Conservation (phyloP, 2,113 vertebrate genomes). For the Phycodurus eques region DNA sequence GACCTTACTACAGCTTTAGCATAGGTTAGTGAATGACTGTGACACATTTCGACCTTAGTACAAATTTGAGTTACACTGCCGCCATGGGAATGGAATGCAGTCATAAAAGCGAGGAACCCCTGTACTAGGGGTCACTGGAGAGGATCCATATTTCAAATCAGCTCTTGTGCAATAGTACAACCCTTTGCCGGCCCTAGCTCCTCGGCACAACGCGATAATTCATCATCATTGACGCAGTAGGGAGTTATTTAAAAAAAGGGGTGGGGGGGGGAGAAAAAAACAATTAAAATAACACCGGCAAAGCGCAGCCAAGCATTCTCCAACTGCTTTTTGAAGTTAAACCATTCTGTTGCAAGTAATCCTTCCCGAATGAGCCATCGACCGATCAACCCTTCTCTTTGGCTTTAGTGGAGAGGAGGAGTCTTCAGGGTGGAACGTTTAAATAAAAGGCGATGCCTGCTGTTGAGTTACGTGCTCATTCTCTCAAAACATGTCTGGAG, state of each 20-base stretch:
- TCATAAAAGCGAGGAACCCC: neutral
- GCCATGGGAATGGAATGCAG: neutral
- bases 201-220: conserved; percentile 70
- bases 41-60: neutral
- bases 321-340: conserved; percentile 44
- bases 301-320: conserved; percentile 59
- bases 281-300: conserved; percentile 27
- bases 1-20: neutral
- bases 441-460: conserved; percentile 22
- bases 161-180: conserved; percentile 38
- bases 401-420: conserved; percentile 61
- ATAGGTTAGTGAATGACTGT: neutral
- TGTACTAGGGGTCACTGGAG: neutral
- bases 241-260: conserved; percentile 54
- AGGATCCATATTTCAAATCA: conserved; percentile 30
- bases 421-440: conserved; percentile 23
- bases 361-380: conserved; percentile 48
- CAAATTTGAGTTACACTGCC: neutral
- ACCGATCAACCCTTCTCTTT: conserved; percentile 65
- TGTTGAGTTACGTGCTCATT: conserved; percentile 29
- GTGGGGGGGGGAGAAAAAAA: neutral
- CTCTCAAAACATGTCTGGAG: neutral
- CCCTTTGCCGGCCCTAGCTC: conserved; percentile 50
- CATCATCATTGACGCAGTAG: conserved; percentile 70
- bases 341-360: conserved; percentile 52